Conservation (phyloP, 2,113 vertebrate species). For the Aphyosemion australe region DNA sequence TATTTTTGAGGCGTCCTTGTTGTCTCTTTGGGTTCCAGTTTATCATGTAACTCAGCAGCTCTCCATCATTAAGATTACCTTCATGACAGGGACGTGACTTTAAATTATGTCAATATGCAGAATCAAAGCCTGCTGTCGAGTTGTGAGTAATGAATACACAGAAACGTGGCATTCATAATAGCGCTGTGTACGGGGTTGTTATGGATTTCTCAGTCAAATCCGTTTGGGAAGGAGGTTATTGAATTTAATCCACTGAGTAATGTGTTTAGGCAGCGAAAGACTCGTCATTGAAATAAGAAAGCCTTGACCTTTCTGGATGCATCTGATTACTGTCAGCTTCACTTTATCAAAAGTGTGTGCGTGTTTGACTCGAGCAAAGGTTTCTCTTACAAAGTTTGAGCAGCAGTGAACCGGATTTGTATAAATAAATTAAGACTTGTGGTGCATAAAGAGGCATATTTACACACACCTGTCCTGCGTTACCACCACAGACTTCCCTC, state of each 20-base stretch:
- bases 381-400: neutral
- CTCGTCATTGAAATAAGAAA: constrained; percentile 37
- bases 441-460: too few species aligned
- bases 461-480: too few species aligned
- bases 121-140: constrained; percentile 14
- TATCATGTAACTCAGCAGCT: constrained; percentile 8
- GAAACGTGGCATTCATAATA: constrained; percentile 18
- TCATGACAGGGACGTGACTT: constrained; percentile 1
- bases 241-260: constrained; percentile 49
- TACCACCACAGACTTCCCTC: too few species aligned
- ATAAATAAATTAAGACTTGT: neutral
- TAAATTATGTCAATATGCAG: constrained; percentile 18
- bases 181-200: constrained; percentile 25
- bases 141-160: constrained; percentile 37
- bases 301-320: constrained; percentile 56
- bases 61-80: neutral
- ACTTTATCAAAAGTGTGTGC: constrained; percentile 29
- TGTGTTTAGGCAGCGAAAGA: constrained; percentile 50
- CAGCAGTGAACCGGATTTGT: neutral
- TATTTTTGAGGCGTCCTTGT: too few species aligned
- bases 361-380: too few species aligned
- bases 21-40: neutral
- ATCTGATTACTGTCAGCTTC: constrained; percentile 57
- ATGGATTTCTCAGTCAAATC: constrained; percentile 38
- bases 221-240: constrained; percentile 28